Conservation (phyloP, 1,140 invertebrate species). For the Pectinophora gossypiella region DNA sequence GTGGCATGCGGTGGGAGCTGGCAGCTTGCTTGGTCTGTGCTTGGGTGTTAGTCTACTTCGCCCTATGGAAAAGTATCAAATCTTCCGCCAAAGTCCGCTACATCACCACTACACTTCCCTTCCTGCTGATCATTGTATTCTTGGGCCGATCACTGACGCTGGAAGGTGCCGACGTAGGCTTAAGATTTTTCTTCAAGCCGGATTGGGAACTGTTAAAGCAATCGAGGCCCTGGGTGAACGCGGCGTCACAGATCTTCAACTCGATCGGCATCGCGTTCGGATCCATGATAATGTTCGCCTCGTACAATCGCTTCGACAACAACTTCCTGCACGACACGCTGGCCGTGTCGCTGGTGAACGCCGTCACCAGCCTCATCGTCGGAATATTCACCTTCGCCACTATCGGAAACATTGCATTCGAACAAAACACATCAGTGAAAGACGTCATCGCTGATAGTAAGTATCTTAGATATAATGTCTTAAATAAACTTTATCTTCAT, state of each 20-base stretch:
- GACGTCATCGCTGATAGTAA: constrained; percentile 90
- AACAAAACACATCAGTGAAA: constrained; percentile 86
- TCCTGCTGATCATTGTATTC: constrained; percentile 88
- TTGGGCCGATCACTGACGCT: constrained; percentile 87
- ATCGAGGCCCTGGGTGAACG: constrained; percentile 94
- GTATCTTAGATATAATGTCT: constrained; percentile 44
- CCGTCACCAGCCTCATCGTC: constrained; percentile 88
- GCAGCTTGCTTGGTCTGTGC: constrained; percentile 90
- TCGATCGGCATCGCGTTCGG: constrained; percentile 94
- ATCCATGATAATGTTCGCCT: constrained; percentile 95
- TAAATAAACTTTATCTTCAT: too few relatives aligned
- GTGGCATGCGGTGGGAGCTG: constrained; percentile 89
- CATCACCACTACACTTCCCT: constrained; percentile 91
- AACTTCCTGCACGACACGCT: constrained; percentile 91
- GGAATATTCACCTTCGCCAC: constrained; percentile 93
- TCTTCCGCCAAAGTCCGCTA: constrained; percentile 90
- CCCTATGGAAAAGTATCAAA: constrained; percentile 94
- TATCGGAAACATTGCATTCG: constrained; percentile 89
- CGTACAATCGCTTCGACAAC: constrained; percentile 95
- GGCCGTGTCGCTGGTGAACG: constrained; percentile 88
- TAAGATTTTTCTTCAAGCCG: constrained; percentile 91
- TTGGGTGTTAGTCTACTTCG: constrained; percentile 95
- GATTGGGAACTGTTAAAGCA: constrained; percentile 89
- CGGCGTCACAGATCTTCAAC: constrained; percentile 94
- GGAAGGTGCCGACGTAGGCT: constrained; percentile 86